Evolutionary conservation across 2,888 invertebrate species (phyloP), one percentile per base, ranked within the genome.

Genomic region (Calliopum simillimum): DNA sequence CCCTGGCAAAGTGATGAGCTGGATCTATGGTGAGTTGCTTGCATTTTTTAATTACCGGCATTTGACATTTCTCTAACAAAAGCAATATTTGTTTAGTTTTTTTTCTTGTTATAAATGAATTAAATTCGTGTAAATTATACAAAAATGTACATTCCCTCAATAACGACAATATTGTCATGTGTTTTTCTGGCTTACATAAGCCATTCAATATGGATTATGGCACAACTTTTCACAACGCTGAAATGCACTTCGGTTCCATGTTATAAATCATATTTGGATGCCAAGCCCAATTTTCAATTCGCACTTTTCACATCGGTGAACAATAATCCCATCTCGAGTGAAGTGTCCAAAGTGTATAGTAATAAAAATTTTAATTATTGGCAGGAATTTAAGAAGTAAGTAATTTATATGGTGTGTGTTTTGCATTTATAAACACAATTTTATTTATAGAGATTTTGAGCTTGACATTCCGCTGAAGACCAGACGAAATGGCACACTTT

Each of bases 401-500:
- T 33, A n/a, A 16, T 14, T 58, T 76, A 77, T 66, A 77, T 77
- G 8, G 8, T 33, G 51, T 62, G 23, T 3, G 23, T 11, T 43
- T 43, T 5, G 23, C 5, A n/a, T 43, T 33, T 46, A n/a, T 19
- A 21, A n/a, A 21, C 16, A 19, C 4, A 53, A 53, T 53, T 66
- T 33, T 33, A 33, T 33, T 33, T 33, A 8, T 33, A 67, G 67
- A 84, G 77, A 79, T 53, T 82, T 80, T n/a, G 72, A 76, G 16
- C 58, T 97, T 66, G 88, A 90, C 74, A 87, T 97, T 74, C 94
- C 96, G 4, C 85, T 87, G 23, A 90, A 90, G 83, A 94, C 94
- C 0, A 88, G 93, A 14, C 90, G 91, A 70, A 98, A 98, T 88
- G 98, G 97, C 1, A 93, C 94, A 6, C 83, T 98, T 58, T 93